Conservation (phyloP, 2,797 vertebrate species). For the Leucoraja ocellata region DNA sequence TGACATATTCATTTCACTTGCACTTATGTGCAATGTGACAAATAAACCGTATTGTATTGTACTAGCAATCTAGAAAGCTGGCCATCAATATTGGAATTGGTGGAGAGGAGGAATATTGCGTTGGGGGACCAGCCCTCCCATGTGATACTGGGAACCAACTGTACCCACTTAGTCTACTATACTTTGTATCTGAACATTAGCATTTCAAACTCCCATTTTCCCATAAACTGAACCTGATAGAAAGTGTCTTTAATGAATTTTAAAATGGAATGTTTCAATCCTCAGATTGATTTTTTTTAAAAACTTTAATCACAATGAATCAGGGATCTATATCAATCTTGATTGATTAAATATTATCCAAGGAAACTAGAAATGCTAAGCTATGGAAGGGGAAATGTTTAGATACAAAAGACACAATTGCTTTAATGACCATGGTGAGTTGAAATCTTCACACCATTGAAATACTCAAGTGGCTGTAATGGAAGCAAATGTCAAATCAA, state of each 20-base stretch:
- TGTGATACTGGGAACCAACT: too few species aligned
- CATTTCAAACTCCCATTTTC: not conserved
- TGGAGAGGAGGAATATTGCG: too few species aligned
- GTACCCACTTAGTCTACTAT: too few species aligned
- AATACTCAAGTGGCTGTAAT: not conserved
- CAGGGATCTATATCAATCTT: too few species aligned
- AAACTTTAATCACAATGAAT: too few species aligned
- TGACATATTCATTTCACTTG: too few species aligned
- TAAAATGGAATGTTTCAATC: not conserved
- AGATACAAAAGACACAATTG: not conserved
- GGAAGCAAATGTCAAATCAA: not conserved
- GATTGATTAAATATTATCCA: too few species aligned
- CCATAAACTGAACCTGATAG: not conserved
- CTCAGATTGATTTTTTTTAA: not conserved
- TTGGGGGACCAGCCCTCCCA: too few species aligned
- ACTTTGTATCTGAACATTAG: not conserved
- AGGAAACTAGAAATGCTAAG: not conserved
- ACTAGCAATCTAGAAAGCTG: too few species aligned
- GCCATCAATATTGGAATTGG: too few species aligned
- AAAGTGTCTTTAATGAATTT: not conserved
- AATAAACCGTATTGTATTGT: too few species aligned
- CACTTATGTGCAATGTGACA: too few species aligned
- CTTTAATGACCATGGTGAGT: not conserved
- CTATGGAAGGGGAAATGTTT: not conserved
- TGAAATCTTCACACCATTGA: not conserved